phyloP scores from a whole-genome alignment of 2,113 vertebrate genomes.

The Centropristis striata region DNA sequence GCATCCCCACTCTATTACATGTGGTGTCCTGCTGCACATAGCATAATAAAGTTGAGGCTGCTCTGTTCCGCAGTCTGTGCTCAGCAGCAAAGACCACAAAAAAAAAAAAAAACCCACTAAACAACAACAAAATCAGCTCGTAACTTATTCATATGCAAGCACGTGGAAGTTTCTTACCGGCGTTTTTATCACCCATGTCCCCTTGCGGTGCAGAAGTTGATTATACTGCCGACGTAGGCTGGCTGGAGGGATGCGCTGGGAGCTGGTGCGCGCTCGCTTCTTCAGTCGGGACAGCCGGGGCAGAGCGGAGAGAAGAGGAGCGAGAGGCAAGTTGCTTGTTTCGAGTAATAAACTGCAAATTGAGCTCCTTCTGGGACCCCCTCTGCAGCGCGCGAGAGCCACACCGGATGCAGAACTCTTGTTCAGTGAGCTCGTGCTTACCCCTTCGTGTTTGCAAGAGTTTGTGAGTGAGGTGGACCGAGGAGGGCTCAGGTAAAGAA shows the following conservation, averaged over 20 bases:
- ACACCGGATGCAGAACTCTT: slow-evolving; percentile 12
- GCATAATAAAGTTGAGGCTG: slow-evolving; percentile 17
- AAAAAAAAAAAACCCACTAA: background rate
- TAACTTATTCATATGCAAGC: slow-evolving; percentile 18
- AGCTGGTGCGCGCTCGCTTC: slow-evolving; percentile 35
- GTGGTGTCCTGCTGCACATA: background rate
- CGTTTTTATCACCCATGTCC: slow-evolving; percentile 83
- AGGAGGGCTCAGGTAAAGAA: slow-evolving; percentile 56
- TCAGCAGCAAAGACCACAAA: background rate
- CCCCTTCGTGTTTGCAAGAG: slow-evolving; percentile 39
- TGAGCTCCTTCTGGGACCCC: slow-evolving; percentile 26
- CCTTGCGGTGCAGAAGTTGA: slow-evolving; percentile 62
- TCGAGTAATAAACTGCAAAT: slow-evolving; percentile 24
- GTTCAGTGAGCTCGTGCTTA: slow-evolving; percentile 7
- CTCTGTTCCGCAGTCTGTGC: slow-evolving; percentile 31
- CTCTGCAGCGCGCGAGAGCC: background rate
- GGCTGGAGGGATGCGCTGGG: slow-evolving; percentile 28
- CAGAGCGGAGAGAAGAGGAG: background rate
- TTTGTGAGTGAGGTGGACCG: slow-evolving; percentile 64
- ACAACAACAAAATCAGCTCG: background rate
- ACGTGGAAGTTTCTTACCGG: slow-evolving; percentile 75
- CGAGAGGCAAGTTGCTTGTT: slow-evolving; percentile 33
- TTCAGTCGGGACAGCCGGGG: slow-evolving; percentile 37
- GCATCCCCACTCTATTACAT: background rate
- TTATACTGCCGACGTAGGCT: slow-evolving; percentile 30